A percentile compares a stretch with the other conserved stretches of the same genome.
Conservation (phyloP, 2,888 invertebrate genomes). For the Macrophya alboannulata region DNA sequence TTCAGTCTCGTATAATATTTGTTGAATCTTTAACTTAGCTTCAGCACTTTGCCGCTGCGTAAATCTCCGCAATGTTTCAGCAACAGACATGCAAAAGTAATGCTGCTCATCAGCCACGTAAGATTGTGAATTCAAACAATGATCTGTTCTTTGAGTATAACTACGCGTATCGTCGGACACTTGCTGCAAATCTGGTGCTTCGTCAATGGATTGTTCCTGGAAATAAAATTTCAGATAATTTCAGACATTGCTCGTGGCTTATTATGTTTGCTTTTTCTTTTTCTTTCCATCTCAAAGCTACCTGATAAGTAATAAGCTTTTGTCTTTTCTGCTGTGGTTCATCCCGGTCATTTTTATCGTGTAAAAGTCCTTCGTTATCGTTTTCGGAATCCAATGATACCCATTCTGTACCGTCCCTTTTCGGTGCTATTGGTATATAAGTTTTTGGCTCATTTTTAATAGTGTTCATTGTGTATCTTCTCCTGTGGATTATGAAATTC, state of each 20-base stretch:
- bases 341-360: conserved; percentile 45
- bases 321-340: conserved; percentile 42
- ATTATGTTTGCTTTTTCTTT: not conserved
- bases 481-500: conserved; percentile 55
- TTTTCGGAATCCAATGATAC: conserved; percentile 43
- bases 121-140: conserved; percentile 53
- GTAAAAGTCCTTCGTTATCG: not conserved
- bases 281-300: not conserved
- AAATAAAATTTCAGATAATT: not conserved
- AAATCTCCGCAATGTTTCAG: conserved; percentile 54
- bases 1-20: conserved; percentile 56
- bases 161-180: conserved; percentile 50
- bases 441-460: conserved; percentile 48
- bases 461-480: conserved; percentile 48
- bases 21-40: conserved; percentile 54
- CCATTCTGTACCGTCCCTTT: conserved; percentile 50
- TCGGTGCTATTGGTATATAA: conserved; percentile 34
- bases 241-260: not conserved
- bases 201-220: conserved; percentile 52
- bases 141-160: conserved; percentile 50
- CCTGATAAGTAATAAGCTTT: conserved; percentile 50
- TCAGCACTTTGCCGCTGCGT: conserved; percentile 55
- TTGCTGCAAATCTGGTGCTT: conserved; percentile 51
- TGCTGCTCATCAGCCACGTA: conserved; percentile 56
- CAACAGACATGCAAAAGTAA: conserved; percentile 57